Conservation (phyloP, 2,113 vertebrate species). For the Ardeotis arabs region DNA sequence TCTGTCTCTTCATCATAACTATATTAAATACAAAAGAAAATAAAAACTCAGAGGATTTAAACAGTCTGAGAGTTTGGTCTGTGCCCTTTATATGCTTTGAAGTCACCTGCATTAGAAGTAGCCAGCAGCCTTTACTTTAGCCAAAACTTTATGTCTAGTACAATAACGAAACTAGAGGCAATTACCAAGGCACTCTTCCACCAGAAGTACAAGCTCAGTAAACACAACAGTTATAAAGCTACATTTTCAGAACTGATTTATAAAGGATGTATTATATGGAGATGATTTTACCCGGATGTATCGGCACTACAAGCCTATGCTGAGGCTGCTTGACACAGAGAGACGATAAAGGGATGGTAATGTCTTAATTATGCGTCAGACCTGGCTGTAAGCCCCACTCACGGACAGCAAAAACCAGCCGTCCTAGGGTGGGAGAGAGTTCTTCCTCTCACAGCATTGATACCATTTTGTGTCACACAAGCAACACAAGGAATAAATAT, state of each 20-base stretch:
- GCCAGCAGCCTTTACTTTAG: not conserved
- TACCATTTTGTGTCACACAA: not conserved
- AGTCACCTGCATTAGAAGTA: not conserved
- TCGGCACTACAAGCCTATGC: not conserved
- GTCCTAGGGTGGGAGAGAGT: not conserved
- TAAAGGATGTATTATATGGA: not conserved
- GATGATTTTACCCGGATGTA: not conserved
- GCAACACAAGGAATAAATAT: not conserved
- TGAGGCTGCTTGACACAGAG: not conserved
- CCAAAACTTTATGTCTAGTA: not conserved
- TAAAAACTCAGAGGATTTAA: not conserved
- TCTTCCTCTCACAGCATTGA: not conserved
- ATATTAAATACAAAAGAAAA: conserved; percentile 14
- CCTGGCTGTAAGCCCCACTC: not conserved
- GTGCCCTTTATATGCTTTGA: not conserved
- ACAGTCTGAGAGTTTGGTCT: not conserved
- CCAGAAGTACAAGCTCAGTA: not conserved
- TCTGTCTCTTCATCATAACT: conserved; percentile 85
- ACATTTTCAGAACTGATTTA: not conserved
- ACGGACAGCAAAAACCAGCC: not conserved
- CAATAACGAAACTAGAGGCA: not conserved
- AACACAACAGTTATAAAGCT: not conserved
- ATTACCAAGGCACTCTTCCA: not conserved
- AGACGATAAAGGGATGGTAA: not conserved
- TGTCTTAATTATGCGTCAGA: not conserved